Evolutionary conservation across 1,140 invertebrate species (phyloP), one percentile per base, ranked within the genome.

Genomic region (Pseudomyrmex concolor): DNA sequence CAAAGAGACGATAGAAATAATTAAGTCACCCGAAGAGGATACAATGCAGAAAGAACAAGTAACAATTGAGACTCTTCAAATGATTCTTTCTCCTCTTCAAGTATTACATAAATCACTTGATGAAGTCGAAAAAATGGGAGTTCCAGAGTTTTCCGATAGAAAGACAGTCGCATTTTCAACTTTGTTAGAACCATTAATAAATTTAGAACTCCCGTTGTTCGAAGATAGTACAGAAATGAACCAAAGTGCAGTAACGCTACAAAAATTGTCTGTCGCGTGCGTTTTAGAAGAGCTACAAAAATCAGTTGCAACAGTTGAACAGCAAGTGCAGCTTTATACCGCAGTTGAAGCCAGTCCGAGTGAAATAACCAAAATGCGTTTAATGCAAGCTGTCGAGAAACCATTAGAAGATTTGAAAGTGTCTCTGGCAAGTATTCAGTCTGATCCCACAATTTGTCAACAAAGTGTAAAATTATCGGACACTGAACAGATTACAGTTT

Each of bases 181-280:
- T 17, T 54, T 89, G 1, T 25, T 85, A 10, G 50, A 88, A n/a
- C 87, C 86, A 15, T 45, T 89, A 12, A 19, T 88, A 57, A 74
- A 83, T 17, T 34, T 89, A n/a, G 45, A 88, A 15, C n/a, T 64
- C 4, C 43, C 62, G 2, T 43, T 51, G 13, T 48, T 13, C 7
- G 68, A 88, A 71, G 45, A 17, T 9, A 15, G 17, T 1, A 55
- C 67, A 7, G 67, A 85, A 63, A 77, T 43, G 3, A 59, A 34
- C 0, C 43, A 62, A 48, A 25, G 25, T 0, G 9, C 50, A n/a
- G 15, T 70, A 3, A 10, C 22, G 0, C 10, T n/a, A n/a, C 50
- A 84, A 0, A 72, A 66, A 2, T 15, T 84, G 1, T 59, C 63
- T 17, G 13, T 80, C 1, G 10, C 22, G 15, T 22, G n/a, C 15